Evolutionary conservation across 2,113 vertebrate species (phyloP), one percentile per base, ranked within the genome.

Genomic region (Apeltes quadracus): DNA sequence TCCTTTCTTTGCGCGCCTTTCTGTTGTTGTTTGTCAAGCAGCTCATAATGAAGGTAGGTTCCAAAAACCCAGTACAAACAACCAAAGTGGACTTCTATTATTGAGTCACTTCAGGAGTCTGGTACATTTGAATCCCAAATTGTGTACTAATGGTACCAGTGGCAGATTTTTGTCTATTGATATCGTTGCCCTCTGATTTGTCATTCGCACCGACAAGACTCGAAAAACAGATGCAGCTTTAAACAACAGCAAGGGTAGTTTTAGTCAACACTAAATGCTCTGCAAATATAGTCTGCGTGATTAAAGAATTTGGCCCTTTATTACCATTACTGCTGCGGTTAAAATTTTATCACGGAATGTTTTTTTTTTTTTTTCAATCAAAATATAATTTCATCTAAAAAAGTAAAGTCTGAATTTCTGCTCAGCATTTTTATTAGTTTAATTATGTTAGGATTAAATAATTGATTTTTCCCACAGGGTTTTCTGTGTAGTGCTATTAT

Each of bases 21-120:
- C 91, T 99, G 59, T 79, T 99, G 88, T 91, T 99, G 89, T 99
- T 99, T 80, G 90, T 98, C 81, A 99, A 99, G 61, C 98, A 99
- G 61, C 94, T 99, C 27, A 97, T 99, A 61, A 97, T 98, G 95
- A 99, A 98, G 96, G 98, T 97, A 85, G 66, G 69, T 39, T 62
- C 11, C 7, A 27, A 13, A 14, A 3, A 1, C 4, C n/a, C 25
- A 10, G 23, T 1, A 6, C 34, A n/a, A 20, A 23, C 41, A 39
- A 50, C 13, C 10, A 41, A 44, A 43, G 12, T 16, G 44, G 7
- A 16, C 16, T n/a, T 50, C 2, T 15, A 22, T 22, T 53, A 22
- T 16, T 53, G 44, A 29, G 16, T 62, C 46, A 51, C 15, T 16
- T 29, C 5, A 61, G 34, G 16, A 51, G 61, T 38, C 15, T 32